These are phyloP conservation scores for Danio tinwini DNA, from an alignment of 2,797 vertebrate species.

Conservation along the genomic window DNA sequence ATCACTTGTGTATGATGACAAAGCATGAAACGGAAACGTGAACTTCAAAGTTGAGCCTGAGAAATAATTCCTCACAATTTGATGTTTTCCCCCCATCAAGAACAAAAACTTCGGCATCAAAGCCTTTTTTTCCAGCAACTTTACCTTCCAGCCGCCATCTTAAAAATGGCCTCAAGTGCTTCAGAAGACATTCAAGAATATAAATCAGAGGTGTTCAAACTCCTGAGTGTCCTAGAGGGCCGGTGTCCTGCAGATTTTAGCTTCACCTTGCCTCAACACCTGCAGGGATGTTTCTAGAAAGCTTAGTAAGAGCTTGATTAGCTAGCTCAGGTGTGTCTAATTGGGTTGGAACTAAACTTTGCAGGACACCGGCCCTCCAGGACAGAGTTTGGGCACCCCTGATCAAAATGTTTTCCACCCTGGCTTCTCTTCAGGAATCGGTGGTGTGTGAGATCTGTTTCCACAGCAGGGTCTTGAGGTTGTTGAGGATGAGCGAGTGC, in stretches of 20 bases:
- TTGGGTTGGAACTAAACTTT: too few relatives aligned
- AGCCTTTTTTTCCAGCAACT: constrained; percentile 11
- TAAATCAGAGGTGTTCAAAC: neutral
- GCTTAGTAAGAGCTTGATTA: too few relatives aligned
- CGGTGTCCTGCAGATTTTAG: too few relatives aligned
- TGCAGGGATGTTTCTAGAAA: too few relatives aligned
- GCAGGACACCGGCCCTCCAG: too few relatives aligned
- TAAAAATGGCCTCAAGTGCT: neutral
- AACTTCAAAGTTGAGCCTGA: constrained; percentile 30
- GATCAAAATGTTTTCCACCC: neutral
- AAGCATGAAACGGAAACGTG: constrained; percentile 24
- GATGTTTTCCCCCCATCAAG: neutral
- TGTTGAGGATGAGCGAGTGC: constrained; percentile 96
- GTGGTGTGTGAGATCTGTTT: constrained; percentile 98
- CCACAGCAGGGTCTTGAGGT: constrained; percentile 95
- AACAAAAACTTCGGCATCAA: constrained; percentile 3
- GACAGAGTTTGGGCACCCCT: too few relatives aligned
- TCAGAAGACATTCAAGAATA: constrained; percentile 9
- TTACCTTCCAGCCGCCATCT: constrained; percentile 6
- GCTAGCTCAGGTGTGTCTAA: too few relatives aligned
- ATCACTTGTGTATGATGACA: constrained; percentile 64
- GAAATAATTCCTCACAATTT: neutral
- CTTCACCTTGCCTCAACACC: too few relatives aligned
- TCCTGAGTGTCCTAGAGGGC: too few relatives aligned
- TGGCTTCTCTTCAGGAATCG: constrained; percentile 81